A percentile compares a stretch with the other conserved stretches of the same genome.
Conservation (phyloP, 2,113 vertebrate genomes). For the Sminthopsis crassicaudata region DNA sequence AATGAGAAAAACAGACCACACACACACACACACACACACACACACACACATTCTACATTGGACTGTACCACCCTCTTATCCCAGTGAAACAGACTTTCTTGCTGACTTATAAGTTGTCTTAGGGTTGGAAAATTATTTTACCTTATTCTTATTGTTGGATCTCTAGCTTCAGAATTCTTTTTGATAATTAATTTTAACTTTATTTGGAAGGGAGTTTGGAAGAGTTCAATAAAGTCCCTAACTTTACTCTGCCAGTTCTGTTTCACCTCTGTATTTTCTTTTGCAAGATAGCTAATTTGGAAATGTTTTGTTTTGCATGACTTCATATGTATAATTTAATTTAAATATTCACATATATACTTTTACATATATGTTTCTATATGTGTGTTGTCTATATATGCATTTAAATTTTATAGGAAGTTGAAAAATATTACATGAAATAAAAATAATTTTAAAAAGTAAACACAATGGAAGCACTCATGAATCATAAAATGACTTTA, state of each 20-base stretch:
- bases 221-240: not conserved
- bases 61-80: not conserved
- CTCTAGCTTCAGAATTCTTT: not conserved
- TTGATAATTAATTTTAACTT: not conserved
- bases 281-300: not conserved
- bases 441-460: not conserved
- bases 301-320: not conserved
- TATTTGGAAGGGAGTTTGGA: not conserved
- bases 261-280: not conserved
- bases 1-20: no score
- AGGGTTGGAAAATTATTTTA: not conserved
- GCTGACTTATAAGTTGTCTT: not conserved
- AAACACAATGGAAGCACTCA: not conserved
- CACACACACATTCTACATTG: not conserved
- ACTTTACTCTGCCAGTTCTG: no score
- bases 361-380: no score
- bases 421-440: not conserved
- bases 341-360: not conserved
- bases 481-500: not conserved
- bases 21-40: no score
- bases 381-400: no score
- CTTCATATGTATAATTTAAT: not conserved
- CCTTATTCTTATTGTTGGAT: not conserved
- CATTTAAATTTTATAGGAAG: not conserved
- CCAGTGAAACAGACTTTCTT: not conserved